phyloP scores from a whole-genome alignment of 2,113 vertebrate species.

The Anoura caudifer region DNA sequence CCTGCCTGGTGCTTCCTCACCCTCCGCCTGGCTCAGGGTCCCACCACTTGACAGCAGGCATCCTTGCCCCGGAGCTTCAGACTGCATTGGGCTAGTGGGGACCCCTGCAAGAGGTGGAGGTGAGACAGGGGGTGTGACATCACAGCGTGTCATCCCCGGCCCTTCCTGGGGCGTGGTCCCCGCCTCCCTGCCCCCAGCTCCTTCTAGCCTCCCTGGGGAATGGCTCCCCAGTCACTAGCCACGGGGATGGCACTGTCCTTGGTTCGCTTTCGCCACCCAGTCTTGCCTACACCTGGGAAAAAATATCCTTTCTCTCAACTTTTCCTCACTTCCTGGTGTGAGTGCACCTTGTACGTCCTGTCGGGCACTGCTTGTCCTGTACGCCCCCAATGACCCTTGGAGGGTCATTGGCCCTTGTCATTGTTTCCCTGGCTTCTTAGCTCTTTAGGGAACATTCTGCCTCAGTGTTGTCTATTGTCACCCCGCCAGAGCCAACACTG shows the following conservation, averaged over 20 bases:
- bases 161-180: accelerated
- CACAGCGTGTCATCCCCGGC: accelerated
- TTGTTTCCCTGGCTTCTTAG: background rate
- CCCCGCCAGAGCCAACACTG: too few relatives aligned
- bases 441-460: background rate
- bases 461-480: background rate
- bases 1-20: accelerated
- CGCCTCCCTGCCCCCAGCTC: too few relatives aligned
- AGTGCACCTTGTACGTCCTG: accelerated
- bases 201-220: accelerated
- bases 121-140: background rate
- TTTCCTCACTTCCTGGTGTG: accelerated
- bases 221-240: background rate
- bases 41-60: accelerated
- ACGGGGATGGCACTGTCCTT: accelerated
- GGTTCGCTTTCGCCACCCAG: background rate
- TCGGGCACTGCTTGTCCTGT: background rate
- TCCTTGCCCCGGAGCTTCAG: background rate
- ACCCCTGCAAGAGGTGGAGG: too few relatives aligned
- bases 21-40: background rate
- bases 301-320: background rate
- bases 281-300: background rate
- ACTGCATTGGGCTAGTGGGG: background rate
- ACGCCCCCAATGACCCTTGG: too few relatives aligned
- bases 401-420: accelerated